Evolutionary conservation across 2,113 vertebrate species (phyloP).

Genomic region (Vulpes vulpes): DNA sequence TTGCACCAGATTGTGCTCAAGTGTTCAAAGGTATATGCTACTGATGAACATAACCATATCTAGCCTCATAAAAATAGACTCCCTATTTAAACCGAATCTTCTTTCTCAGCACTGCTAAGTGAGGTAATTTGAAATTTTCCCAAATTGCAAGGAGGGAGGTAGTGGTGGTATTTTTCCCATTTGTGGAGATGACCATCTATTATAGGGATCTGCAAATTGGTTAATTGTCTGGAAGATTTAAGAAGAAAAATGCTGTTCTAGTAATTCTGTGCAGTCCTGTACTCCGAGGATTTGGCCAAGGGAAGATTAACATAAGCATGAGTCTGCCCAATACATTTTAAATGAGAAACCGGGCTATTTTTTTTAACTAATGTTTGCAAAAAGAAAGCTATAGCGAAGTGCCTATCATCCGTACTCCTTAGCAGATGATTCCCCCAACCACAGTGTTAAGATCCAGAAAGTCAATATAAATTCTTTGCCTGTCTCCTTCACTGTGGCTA

Average conservation of each 20-base stretch:
- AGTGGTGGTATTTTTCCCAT: neutral
- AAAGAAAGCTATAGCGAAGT: neutral
- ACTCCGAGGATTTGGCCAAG: slow-evolving; percentile 21
- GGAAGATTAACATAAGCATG: slow-evolving; percentile 34
- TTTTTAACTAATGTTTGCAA: slow-evolving; percentile 37
- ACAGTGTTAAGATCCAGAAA: neutral
- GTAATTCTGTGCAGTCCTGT: slow-evolving; percentile 9
- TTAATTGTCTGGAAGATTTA: slow-evolving; percentile 59
- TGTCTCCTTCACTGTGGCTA: neutral
- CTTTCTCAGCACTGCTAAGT: slow-evolving; percentile 32
- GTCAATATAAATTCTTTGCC: neutral
- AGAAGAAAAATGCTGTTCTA: slow-evolving; percentile 55
- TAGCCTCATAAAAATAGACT: slow-evolving; percentile 28
- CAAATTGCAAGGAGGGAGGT: neutral
- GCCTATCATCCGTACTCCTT: neutral
- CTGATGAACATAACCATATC: slow-evolving; percentile 25
- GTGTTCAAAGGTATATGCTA: neutral
- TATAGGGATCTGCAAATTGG: slow-evolving; percentile 20
- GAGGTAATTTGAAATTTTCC: slow-evolving; percentile 18
- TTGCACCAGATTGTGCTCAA: neutral
- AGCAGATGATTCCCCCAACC: neutral
- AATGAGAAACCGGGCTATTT: neutral
- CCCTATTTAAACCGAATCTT: slow-evolving; percentile 53
- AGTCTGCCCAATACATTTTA: neutral
- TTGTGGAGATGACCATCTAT: slow-evolving; percentile 22